Evolutionary conservation across 2,888 invertebrate species (phyloP).

Genomic region (Strigamia transsilvanica): DNA sequence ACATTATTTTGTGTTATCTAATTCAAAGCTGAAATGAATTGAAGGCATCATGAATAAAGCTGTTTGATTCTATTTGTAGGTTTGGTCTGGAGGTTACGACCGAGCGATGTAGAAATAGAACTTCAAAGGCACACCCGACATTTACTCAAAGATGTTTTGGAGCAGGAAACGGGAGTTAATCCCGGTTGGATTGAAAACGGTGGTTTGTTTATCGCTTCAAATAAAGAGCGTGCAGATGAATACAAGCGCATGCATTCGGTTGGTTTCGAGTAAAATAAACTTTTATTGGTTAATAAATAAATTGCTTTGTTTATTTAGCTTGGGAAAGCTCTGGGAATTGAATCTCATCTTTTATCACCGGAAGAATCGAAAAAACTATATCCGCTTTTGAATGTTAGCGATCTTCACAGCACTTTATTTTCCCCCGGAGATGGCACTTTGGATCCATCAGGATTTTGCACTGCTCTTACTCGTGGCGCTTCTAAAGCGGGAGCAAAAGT

Average conservation of each 20-base stretch:
- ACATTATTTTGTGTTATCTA: neutral
- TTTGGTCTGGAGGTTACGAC: conserved; percentile 82
- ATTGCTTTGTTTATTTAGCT: conserved; percentile 61
- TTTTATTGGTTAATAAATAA: neutral
- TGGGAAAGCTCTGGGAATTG: conserved; percentile 81
- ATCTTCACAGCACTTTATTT: conserved; percentile 79
- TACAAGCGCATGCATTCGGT: conserved; percentile 79
- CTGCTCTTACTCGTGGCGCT: conserved; percentile 78
- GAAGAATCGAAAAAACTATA: conserved; percentile 78
- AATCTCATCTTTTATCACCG: conserved; percentile 76
- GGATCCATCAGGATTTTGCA: conserved; percentile 83
- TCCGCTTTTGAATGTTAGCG: conserved; percentile 77
- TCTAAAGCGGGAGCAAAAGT: conserved; percentile 77
- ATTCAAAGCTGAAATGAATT: neutral
- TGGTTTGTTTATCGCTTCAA: conserved; percentile 84
- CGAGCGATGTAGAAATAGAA: conserved; percentile 85
- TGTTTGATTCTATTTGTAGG: conserved; percentile 58
- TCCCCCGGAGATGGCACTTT: conserved; percentile 83
- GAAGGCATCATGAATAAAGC: neutral
- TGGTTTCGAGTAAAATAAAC: conserved; percentile 8
- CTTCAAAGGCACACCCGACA: conserved; percentile 76
- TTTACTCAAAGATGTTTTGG: conserved; percentile 73
- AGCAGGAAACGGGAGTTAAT: conserved; percentile 80
- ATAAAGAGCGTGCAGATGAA: conserved; percentile 80
- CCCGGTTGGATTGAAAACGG: conserved; percentile 91